A percentile compares a stretch with the other conserved stretches of the same genome.
phyloP scores from a whole-genome alignment of 2,888 invertebrate species.

The Pemphredon lugubris region DNA sequence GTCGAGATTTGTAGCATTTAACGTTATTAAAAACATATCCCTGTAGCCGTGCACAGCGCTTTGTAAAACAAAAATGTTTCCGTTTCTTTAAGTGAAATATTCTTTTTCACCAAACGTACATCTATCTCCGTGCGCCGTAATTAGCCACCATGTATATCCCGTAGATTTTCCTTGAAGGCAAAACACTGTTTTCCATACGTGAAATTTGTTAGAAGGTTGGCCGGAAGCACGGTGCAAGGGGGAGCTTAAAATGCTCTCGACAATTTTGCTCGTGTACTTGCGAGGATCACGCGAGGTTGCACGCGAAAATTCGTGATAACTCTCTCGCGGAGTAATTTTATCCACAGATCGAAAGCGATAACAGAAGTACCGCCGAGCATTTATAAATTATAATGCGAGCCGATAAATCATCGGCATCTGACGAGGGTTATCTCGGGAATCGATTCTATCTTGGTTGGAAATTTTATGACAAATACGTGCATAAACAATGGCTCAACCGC shows the following conservation, averaged over 20 bases:
- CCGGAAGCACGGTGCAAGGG: conserved; percentile 45
- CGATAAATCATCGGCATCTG: conserved; percentile 53
- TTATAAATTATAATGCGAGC: conserved; percentile 52
- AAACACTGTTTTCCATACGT: too few species aligned
- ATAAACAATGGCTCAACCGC: too few species aligned
- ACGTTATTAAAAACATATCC: too few species aligned
- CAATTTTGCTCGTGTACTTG: conserved; percentile 24
- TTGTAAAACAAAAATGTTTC: too few species aligned
- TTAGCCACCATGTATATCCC: too few species aligned
- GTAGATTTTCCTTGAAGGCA: too few species aligned
- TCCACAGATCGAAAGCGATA: conserved; percentile 48
- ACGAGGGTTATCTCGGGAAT: conserved; percentile 39
- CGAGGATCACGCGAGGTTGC: conserved; percentile 44
- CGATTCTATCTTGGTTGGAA: conserved; percentile 18
- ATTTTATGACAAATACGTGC: neutral
- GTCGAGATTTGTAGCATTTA: too few species aligned
- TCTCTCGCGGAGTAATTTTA: conserved; percentile 42
- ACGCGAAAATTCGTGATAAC: conserved; percentile 50
- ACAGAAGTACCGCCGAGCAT: conserved; percentile 33
- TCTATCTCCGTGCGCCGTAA: too few species aligned
- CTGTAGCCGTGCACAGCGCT: too few species aligned
- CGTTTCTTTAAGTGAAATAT: too few species aligned
- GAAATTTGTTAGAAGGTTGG: conserved; percentile 41
- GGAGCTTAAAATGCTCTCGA: conserved; percentile 43
- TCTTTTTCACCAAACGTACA: too few species aligned